Evolutionary conservation across 2,113 vertebrate genomes (phyloP).

Genomic region (Nannospalax galili): DNA sequence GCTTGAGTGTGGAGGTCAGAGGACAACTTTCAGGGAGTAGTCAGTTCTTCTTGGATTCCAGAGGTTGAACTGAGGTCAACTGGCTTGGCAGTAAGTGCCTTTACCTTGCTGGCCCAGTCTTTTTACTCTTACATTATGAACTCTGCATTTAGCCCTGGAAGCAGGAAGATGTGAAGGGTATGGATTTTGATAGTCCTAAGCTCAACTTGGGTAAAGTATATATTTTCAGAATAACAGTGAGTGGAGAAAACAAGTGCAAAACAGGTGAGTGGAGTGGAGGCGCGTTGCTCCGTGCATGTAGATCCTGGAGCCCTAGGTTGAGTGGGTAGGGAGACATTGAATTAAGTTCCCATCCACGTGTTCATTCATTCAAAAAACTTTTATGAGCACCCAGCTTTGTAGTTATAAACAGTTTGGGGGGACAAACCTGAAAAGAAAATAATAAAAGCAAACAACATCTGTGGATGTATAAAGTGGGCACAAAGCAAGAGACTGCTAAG

Average conservation of each 20-base stretch:
- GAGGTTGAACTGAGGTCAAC: background rate
- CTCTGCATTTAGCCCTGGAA: background rate
- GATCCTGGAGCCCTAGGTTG: background rate
- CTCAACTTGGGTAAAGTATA: background rate
- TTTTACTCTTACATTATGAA: conserved; percentile 18
- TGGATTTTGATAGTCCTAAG: no score
- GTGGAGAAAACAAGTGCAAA: background rate
- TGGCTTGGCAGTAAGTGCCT: background rate
- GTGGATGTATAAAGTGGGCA: background rate
- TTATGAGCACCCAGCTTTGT: background rate
- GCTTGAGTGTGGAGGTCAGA: background rate
- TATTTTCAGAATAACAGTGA: background rate
- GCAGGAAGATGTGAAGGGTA: no score
- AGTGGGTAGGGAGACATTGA: background rate
- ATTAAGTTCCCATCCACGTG: background rate
- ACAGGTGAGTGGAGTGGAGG: background rate
- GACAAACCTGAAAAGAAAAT: background rate
- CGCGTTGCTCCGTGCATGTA: background rate
- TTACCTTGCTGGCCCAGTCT: background rate
- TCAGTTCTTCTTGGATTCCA: background rate
- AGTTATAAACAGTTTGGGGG: background rate
- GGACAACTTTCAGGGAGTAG: background rate
- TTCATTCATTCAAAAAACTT: background rate
- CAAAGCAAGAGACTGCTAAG: background rate
- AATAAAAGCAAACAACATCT: conserved; percentile 17